These are phyloP conservation scores for Pangasius sanitwongsei DNA, from an alignment of 2,797 vertebrate genomes.

Conservation along the genomic window DNA sequence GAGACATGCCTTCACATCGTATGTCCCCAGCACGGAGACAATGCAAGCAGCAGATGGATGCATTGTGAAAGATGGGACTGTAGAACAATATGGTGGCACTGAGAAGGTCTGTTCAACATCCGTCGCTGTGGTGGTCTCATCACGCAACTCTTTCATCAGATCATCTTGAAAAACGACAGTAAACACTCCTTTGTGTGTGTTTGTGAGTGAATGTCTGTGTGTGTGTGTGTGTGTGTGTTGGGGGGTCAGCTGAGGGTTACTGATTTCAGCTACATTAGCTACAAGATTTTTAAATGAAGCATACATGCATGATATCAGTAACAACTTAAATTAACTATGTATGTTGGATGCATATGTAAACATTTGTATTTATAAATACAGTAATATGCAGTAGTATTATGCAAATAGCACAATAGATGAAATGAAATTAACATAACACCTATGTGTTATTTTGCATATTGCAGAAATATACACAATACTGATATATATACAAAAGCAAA, in stretches of 20 bases:
- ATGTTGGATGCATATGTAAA: not conserved
- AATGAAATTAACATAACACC: not conserved
- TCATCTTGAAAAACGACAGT: slow-evolving; percentile 67
- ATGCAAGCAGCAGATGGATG: slow-evolving; percentile 72
- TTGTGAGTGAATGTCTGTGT: not conserved
- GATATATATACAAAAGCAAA: not conserved
- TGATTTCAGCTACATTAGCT: not conserved
- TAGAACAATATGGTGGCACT: slow-evolving; percentile 4
- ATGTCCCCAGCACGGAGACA: slow-evolving; percentile 59
- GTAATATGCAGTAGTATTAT: too few species aligned
- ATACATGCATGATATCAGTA: not conserved
- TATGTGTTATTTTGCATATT: not conserved
- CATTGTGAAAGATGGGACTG: slow-evolving; percentile 54
- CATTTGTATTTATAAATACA: not conserved
- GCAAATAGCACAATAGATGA: not conserved
- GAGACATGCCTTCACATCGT: slow-evolving; percentile 63
- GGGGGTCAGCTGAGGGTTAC: slow-evolving; percentile 18
- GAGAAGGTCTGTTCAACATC: slow-evolving; percentile 21
- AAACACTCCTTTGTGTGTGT: slow-evolving; percentile 61
- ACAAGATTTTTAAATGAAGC: not conserved
- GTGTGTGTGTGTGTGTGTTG: not conserved
- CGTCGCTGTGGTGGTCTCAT: slow-evolving; percentile 57
- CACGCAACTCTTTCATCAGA: slow-evolving; percentile 63
- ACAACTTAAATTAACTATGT: not conserved
- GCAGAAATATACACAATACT: not conserved